phyloP scores from a whole-genome alignment of 64 coral and sea anemone genomes.

The Actinia equina region DNA sequence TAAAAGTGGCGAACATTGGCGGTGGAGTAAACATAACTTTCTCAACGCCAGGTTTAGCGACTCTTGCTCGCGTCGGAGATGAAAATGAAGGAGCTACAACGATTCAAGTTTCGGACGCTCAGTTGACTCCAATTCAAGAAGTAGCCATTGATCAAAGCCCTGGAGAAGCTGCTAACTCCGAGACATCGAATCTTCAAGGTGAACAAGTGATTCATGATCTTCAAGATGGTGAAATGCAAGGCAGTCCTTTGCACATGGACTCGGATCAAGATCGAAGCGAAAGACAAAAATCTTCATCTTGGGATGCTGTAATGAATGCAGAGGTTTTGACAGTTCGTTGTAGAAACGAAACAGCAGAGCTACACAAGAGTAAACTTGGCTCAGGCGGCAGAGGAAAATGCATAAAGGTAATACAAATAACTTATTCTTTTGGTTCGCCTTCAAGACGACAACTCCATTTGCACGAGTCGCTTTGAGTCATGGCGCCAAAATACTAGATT shows the following conservation, averaged over 20 bases:
- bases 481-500: not conserved
- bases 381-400: constrained; percentile 96
- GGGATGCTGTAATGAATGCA: constrained; percentile 79
- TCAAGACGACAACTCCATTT: not conserved
- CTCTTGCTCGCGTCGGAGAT: constrained; percentile 33
- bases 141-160: constrained; percentile 81
- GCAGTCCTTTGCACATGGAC: constrained; percentile 43
- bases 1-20: constrained; percentile 79
- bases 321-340: constrained; percentile 92
- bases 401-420: constrained; percentile 72
- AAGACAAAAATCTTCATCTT: constrained; percentile 42
- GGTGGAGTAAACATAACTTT: constrained; percentile 73
- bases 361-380: constrained; percentile 90
- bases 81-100: constrained; percentile 27
- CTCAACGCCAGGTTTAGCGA: constrained; percentile 66
- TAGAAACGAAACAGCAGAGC: constrained; percentile 91
- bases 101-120: constrained; percentile 53
- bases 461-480: not conserved
- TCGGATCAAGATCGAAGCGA: constrained; percentile 50
- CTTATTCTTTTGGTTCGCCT: not conserved
- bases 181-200: constrained; percentile 52
- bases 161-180: constrained; percentile 57
- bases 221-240: constrained; percentile 56
- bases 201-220: constrained; percentile 51
- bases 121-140: constrained; percentile 82